Evolutionary conservation across 1,140 invertebrate genomes (phyloP), one percentile per base, ranked within the genome.

Genomic region (Cephus cinctus): DNA sequence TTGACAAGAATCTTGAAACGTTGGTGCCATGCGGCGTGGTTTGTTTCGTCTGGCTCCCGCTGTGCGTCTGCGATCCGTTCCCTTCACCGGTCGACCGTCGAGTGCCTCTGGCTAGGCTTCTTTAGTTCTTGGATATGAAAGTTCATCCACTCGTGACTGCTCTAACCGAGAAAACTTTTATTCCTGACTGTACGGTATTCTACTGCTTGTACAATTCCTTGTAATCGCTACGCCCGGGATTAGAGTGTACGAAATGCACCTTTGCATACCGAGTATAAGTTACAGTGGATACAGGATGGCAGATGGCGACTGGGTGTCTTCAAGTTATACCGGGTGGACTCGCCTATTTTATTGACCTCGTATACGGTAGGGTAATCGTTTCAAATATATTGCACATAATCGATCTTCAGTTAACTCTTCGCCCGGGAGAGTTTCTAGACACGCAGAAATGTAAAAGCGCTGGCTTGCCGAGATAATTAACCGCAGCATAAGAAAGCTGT

Each of bases 51-150:
- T n/a, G n/a, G n/a, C n/a, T n/a, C n/a, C n/a, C n/a, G n/a, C n/a
- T n/a, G n/a, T n/a, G n/a, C n/a, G n/a, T n/a, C n/a, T n/a, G 45
- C 59, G 67, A 70, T 63, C 63, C 60, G 68, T 67, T 68, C 69
- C 62, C 70, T 70, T 73, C 72, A 72, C 72, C 61, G 67, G 69
- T 52, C 58, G 63, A 64, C 45, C 55, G 57, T 61, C 55, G 59
- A 73, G 63, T 75, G 67, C 43, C 51, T 51, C 27, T 47, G 46
- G 50, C 56, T 47, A 27, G 42, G 16, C 47, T 52, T 50, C 36
- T 48, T 39, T 44, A 51, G 46, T 51, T 45, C 48, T 55, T 30
- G 8, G 45, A 38, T 40, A 47, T 38, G 45, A 47, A 47, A 47
- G 45, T 47, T n/a, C 45, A 15, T 19, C 5, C n/a, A 38, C 16